These are phyloP conservation scores for Semotilus atromaculatus DNA, from an alignment of 2,797 vertebrate species.

Conservation along the genomic window DNA sequence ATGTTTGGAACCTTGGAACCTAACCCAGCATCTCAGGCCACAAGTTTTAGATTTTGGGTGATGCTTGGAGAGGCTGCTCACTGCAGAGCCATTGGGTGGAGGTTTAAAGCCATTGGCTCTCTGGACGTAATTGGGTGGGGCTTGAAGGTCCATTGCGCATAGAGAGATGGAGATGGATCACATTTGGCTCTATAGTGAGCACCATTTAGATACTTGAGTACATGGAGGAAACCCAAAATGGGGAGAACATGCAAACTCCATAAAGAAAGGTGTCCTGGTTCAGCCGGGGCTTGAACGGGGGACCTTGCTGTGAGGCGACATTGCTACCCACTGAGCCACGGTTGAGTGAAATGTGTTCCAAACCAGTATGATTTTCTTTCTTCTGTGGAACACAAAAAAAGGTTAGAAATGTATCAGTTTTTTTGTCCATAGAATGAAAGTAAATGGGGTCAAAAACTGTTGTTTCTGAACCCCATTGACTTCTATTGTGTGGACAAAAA, in stretches of 20 bases:
- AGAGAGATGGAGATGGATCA: too few species aligned
- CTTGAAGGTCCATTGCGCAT: too few species aligned
- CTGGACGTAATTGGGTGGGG: neutral
- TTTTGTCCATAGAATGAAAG: neutral
- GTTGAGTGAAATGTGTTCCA: neutral
- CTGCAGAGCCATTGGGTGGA: neutral
- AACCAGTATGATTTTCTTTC: neutral
- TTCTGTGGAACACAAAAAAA: neutral
- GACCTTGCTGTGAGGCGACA: neutral
- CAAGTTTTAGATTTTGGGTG: neutral
- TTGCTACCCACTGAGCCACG: neutral
- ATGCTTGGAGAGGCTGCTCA: neutral
- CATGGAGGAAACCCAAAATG: neutral
- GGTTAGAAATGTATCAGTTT: neutral
- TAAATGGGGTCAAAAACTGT: neutral
- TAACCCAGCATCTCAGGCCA: neutral
- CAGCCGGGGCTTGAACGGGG: neutral
- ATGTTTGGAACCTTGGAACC: neutral
- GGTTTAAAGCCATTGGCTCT: neutral
- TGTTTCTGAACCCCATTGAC: neutral
- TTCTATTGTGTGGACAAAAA: neutral
- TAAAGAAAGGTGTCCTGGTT: neutral
- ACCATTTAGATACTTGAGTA: too few species aligned
- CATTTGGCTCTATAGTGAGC: too few species aligned
- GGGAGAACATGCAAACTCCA: neutral